Percentiles rank a stretch among this genome's conserved stretches.
Evolutionary conservation across 2,888 invertebrate species (phyloP).

Genomic region (Syrista parreyssii): DNA sequence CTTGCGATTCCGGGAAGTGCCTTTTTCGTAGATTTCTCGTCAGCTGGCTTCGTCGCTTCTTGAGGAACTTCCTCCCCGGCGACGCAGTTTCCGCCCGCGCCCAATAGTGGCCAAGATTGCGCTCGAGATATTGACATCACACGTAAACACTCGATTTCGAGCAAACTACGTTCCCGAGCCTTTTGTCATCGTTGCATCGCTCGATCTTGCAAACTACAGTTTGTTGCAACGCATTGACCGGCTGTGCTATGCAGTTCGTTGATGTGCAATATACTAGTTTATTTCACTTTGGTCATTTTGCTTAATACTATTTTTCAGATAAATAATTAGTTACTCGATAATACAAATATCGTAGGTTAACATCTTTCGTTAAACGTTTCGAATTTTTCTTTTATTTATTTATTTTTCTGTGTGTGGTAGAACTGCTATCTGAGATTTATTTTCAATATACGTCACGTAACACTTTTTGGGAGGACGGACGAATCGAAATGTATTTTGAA

Average conservation of each 20-base stretch:
- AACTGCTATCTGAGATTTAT: background rate
- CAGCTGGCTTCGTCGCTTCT: conserved; percentile 24
- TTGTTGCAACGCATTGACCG: background rate
- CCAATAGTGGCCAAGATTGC: conserved; percentile 68
- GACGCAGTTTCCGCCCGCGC: conserved; percentile 25
- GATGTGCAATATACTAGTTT: background rate
- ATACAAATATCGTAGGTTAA: background rate
- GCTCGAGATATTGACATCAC: conserved; percentile 67
- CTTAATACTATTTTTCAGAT: background rate
- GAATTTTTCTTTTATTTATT: background rate
- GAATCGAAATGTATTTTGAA: background rate
- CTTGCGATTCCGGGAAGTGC: conserved; percentile 22
- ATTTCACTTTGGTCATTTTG: background rate
- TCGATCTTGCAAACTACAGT: background rate
- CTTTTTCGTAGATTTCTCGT: conserved; percentile 7
- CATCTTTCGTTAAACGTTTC: background rate
- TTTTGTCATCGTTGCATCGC: background rate
- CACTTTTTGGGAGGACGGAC: background rate
- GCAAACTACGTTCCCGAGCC: background rate
- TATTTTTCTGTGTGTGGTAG: background rate
- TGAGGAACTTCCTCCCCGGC: conserved; percentile 46
- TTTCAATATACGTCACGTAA: background rate
- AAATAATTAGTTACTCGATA: background rate
- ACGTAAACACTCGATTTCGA: background rate
- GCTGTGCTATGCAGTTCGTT: background rate